Conservation (phyloP, 2,113 vertebrate genomes). For the Rhizomys pruinosus region DNA sequence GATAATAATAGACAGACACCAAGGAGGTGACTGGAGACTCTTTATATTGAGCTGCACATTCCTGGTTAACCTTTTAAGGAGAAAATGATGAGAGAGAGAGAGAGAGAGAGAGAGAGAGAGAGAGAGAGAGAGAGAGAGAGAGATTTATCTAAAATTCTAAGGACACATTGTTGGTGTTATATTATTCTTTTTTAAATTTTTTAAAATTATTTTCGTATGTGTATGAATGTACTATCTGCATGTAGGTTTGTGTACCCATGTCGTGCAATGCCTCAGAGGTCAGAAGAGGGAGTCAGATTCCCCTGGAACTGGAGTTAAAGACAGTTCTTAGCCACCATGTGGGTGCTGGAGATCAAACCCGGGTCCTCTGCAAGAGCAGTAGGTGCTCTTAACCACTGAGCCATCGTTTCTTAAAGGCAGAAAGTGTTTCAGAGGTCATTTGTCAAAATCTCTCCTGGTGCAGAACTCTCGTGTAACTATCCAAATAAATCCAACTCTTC, state of each 20-base stretch:
- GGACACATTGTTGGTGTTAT: not conserved
- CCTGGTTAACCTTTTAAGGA: constrained; percentile 45
- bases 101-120: not conserved
- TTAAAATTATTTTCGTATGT: no score
- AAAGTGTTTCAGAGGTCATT: not conserved
- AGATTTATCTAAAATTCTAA: constrained; percentile 5
- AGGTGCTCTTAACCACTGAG: no score
- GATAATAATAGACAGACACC: constrained; percentile 22
- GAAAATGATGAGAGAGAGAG: not conserved
- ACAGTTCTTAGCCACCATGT: no score
- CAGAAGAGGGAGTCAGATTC: no score
- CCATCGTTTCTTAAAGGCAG: constrained; percentile 23
- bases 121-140: no score
- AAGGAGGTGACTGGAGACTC: not conserved
- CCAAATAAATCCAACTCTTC: not conserved
- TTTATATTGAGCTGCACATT: not conserved
- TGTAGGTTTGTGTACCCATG: no score
- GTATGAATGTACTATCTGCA: no score
- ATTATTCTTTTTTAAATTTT: no score
- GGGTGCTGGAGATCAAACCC: no score
- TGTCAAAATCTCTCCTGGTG: not conserved
- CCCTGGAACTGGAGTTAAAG: no score
- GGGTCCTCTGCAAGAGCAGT: no score
- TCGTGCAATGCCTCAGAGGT: no score
- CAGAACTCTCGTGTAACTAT: not conserved